These are phyloP conservation scores for Dicrurus megarhynchus DNA, from an alignment of 2,113 vertebrate species.

Conservation along the genomic window DNA sequence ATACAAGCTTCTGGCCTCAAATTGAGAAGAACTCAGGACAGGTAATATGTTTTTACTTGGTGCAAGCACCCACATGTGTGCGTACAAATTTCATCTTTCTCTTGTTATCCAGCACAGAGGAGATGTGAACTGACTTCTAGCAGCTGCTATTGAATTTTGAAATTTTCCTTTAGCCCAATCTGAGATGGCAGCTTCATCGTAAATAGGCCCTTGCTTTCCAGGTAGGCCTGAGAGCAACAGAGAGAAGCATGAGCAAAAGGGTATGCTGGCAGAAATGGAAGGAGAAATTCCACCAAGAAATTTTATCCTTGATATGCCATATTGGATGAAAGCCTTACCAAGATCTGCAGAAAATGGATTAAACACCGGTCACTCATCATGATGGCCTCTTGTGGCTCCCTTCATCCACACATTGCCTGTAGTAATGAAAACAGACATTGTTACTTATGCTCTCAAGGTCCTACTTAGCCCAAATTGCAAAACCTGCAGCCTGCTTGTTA, in stretches of 20 bases:
- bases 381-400: background rate
- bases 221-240: background rate
- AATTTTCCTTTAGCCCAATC: background rate
- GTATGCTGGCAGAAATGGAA: background rate
- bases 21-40: background rate
- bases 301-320: background rate
- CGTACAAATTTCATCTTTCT: background rate
- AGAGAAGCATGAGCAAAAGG: background rate
- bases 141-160: background rate
- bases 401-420: background rate
- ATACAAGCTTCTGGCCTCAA: background rate
- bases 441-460: background rate
- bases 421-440: background rate
- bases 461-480: background rate
- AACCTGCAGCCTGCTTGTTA: background rate
- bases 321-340: background rate
- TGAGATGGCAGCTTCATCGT: background rate
- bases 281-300: background rate
- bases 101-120: background rate
- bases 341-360: background rate
- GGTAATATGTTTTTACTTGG: background rate
- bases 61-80: background rate
- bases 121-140: background rate
- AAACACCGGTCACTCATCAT: background rate
- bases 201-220: background rate